phyloP scores from a whole-genome alignment of 2,113 vertebrate genomes.

The Bubo bubo region DNA sequence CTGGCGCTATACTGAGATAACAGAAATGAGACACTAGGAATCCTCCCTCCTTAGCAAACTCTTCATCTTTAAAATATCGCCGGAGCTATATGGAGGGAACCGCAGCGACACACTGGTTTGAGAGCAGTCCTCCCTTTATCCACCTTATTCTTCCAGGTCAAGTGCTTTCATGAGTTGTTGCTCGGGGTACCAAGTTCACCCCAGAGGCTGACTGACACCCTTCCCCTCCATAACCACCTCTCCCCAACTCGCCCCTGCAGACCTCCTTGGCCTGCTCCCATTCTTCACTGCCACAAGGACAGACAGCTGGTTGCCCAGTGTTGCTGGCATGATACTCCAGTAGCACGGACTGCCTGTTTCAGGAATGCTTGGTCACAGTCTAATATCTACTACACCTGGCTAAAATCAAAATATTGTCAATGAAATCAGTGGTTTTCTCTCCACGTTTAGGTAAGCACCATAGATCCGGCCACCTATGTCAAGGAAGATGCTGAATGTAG shows the following conservation, averaged over 20 bases:
- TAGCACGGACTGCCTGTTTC: background rate
- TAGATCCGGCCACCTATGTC: background rate
- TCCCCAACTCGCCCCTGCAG: fast-evolving
- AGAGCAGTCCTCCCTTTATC: background rate
- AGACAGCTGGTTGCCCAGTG: background rate
- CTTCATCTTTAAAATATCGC: background rate
- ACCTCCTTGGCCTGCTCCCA: background rate
- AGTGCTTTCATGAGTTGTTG: background rate
- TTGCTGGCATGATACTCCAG: background rate
- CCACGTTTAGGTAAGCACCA: background rate
- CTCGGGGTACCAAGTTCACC: background rate
- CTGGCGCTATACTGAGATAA: slow-evolving; percentile 21
- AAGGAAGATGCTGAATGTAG: background rate
- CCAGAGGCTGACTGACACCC: background rate
- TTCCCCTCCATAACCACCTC: fast-evolving
- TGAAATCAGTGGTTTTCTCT: background rate
- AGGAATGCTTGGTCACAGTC: background rate
- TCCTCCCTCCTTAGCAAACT: slow-evolving; percentile 17
- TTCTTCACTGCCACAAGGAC: background rate
- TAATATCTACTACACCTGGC: background rate
- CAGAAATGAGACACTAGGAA: background rate
- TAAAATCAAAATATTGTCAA: background rate
- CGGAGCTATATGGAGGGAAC: fast-evolving
- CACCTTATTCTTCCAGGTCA: background rate
- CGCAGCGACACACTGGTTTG: fast-evolving